Percentiles rank a stretch among this genome's conserved stretches.
These are phyloP conservation scores for Oophaga pumilio DNA, from an alignment of 2,113 vertebrate genomes.

Conservation along the genomic window DNA sequence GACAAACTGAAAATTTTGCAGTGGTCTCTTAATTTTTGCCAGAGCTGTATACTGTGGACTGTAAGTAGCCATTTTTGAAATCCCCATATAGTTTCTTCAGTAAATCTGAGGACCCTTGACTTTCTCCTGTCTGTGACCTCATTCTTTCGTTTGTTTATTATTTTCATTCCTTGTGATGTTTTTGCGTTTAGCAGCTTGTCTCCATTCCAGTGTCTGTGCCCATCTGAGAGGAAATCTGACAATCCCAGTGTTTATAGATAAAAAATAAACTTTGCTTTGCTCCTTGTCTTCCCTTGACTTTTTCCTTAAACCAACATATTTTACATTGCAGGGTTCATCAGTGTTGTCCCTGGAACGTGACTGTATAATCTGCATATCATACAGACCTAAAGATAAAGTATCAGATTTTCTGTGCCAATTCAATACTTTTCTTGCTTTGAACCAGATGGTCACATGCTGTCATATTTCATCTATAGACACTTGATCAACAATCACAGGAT, in stretches of 20 bases:
- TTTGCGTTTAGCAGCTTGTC: constrained; percentile 13
- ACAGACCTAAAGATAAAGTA: not conserved
- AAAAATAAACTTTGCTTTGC: constrained; percentile 40
- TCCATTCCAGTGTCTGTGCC: constrained; percentile 23
- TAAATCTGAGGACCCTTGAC: not conserved
- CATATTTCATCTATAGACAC: not conserved
- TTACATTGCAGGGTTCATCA: not conserved
- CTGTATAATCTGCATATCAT: not conserved
- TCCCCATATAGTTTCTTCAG: not conserved
- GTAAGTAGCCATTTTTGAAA: not conserved
- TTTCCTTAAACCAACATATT: not conserved
- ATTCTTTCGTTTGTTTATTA: constrained; percentile 13
- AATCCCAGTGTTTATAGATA: constrained; percentile 30
- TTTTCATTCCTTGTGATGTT: constrained; percentile 32
- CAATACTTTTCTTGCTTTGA: not conserved
- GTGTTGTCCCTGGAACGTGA: not conserved
- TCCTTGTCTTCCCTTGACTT: not conserved
- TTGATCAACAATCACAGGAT: not conserved
- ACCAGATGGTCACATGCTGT: not conserved
- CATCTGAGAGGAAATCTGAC: constrained; percentile 32
- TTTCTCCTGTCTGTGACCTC: not conserved
- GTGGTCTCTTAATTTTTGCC: too few species aligned
- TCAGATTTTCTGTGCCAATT: not conserved
- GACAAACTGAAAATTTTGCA: too few species aligned
- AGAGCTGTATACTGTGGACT: too few species aligned